Base-by-base conservation (phyloP, 2,888 invertebrate species). In the Eristalis tenax region DNA sequence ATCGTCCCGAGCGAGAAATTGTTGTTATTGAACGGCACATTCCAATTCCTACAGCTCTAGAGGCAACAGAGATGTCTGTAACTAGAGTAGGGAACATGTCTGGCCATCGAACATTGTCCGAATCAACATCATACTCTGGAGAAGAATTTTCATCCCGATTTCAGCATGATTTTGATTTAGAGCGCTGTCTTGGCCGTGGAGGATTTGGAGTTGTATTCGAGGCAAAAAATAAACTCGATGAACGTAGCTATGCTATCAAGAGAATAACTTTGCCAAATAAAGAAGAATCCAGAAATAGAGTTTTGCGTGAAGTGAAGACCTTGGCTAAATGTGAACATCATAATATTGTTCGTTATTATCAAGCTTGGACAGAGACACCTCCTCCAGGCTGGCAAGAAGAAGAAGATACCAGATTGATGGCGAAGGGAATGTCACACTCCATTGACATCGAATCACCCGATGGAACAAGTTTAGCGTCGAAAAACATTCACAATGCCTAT, bases 151-250 rank as follows among this genome's bases (percentile, higher is more conserved):
- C 90, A 89, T 96, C 93, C 89, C 95, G 98, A 64, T 99, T 97
- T 92, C 94, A 96, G 88, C 95, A 95, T 1, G 99, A 99, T 91
- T 99, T 98, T 93, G 96, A 96, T 65, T 95, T 96, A 32, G 93
- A 98, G 38, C 94, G 95, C 86, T 96, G 97, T 89, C 94, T 98
- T 18, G 98, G 98, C 0, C 95, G 95, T 89, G 99, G 99, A 23
- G 99, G 99, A 0, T 99, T 99, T 93, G 99, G 99, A 0, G 96
- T 99, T 2, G 99, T 99, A 0, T 99, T 99, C 92, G 97, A 99
- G 92, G 98, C 97, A 0, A 96, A 95, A 91, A 98, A 99, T 92
- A 98, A 97, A 92, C 96, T 99, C 78, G 99, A 99, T 91, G 98
- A 98, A 90, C 97, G 97, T 89, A 95, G 95, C 83, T 99, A 99